Evolutionary conservation across 1,140 invertebrate genomes (phyloP).

Genomic region (Bacillus rossius): DNA sequence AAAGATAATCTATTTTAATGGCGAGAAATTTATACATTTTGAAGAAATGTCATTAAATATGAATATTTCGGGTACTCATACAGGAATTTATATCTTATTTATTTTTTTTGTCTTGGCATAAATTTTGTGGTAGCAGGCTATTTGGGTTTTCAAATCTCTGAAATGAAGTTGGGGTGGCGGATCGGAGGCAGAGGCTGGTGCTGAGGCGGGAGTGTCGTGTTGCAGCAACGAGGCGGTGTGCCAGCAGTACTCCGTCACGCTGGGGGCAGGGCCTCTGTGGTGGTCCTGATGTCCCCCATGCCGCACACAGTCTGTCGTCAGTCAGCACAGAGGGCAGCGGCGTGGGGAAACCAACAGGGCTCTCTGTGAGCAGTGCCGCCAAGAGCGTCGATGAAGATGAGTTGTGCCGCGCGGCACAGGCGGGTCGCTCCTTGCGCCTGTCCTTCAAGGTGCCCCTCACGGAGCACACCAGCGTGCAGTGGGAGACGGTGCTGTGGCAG

Average conservation of each 20-base stretch:
- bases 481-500: slow-evolving; percentile 78
- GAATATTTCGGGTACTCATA: too few species aligned
- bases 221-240: slow-evolving; percentile 38
- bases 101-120: too few species aligned
- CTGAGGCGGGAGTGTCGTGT: slow-evolving; percentile 13
- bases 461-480: slow-evolving; percentile 65
- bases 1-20: too few species aligned
- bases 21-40: too few species aligned
- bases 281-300: slow-evolving; percentile 90
- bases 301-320: slow-evolving; percentile 58
- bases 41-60: too few species aligned
- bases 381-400: slow-evolving; percentile 43
- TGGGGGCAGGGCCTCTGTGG: slow-evolving; percentile 98
- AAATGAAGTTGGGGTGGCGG: too few species aligned
- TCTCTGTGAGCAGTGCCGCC: slow-evolving; percentile 54
- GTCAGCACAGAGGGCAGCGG: slow-evolving; percentile 71
- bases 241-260: slow-evolving; percentile 74
- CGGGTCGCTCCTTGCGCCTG: slow-evolving; percentile 48
- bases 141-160: too few species aligned
- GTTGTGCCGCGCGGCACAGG: slow-evolving; percentile 41
- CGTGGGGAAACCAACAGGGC: slow-evolving; percentile 72
- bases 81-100: too few species aligned
- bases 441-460: slow-evolving; percentile 73
- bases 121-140: too few species aligned
- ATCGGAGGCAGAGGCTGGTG: too few species aligned